phyloP scores from a whole-genome alignment of 2,113 vertebrate species.

The Egretta garzetta region DNA sequence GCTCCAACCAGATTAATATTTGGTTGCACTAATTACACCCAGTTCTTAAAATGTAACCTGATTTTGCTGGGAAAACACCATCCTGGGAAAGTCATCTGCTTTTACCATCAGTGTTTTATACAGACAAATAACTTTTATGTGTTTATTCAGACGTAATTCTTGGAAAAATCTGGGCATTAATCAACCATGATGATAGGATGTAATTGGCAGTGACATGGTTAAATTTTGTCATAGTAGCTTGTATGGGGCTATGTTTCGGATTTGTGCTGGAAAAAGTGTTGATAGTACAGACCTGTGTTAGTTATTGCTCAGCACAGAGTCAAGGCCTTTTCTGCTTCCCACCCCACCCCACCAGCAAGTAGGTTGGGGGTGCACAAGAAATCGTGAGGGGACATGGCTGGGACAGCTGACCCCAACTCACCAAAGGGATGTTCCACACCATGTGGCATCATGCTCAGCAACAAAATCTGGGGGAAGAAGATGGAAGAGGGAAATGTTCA shows the following conservation, averaged over 20 bases:
- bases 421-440: not conserved
- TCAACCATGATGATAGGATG: not conserved
- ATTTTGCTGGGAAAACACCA: not conserved
- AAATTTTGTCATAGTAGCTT: not conserved
- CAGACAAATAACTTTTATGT: not conserved
- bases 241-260: not conserved
- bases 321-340: not conserved
- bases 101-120: not conserved
- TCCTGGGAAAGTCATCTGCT: not conserved
- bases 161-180: not conserved
- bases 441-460: not conserved
- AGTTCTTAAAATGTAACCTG: not conserved
- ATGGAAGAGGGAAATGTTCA: rapidly evolving
- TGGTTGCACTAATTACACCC: not conserved
- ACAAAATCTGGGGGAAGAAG: not conserved
- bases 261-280: not conserved
- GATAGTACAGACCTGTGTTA: not conserved
- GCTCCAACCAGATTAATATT: not conserved
- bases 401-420: rapidly evolving
- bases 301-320: not conserved
- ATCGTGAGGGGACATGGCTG: rapidly evolving
- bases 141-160: not conserved
- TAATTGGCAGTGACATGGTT: not conserved
- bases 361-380: not conserved
- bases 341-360: rapidly evolving